Evolutionary conservation across 1,140 invertebrate species (phyloP).

Genomic region (Leucophenga varia): DNA sequence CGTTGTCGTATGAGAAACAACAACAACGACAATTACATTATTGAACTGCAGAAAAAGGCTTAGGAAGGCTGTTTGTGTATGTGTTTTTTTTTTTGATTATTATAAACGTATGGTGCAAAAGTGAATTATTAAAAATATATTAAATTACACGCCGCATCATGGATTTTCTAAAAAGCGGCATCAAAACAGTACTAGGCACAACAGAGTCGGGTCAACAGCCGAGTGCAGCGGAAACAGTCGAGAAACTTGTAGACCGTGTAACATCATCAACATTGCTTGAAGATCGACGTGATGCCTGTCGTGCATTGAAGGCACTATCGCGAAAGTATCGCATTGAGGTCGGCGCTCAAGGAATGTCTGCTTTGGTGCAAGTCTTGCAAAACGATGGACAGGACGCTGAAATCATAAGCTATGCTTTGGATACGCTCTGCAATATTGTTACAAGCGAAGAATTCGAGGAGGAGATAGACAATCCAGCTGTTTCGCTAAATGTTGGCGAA

Average conservation of each 20-base stretch:
- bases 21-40: no score
- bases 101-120: no score
- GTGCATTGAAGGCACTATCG: conserved; percentile 91
- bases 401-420: conserved; percentile 87
- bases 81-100: no score
- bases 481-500: conserved; percentile 75
- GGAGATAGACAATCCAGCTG: conserved; percentile 67
- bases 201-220: conserved; percentile 72
- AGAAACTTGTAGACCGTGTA: conserved; percentile 87
- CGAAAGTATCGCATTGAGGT: conserved; percentile 93
- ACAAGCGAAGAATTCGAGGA: conserved; percentile 81
- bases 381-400: conserved; percentile 85
- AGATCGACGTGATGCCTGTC: conserved; percentile 93
- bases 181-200: conserved; percentile 86
- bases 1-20: no score
- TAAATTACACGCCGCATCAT: no score
- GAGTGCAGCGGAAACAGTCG: conserved; percentile 86
- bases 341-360: conserved; percentile 91
- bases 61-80: no score
- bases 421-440: conserved; percentile 90
- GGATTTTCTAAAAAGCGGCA: conserved; percentile 84
- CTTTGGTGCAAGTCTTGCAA: conserved; percentile 73
- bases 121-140: no score
- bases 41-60: no score
- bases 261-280: conserved; percentile 90